Percentiles rank a stretch among this genome's conserved stretches.
These are phyloP conservation scores for Peromyscus polionotus DNA, from an alignment of 2,113 vertebrate genomes.

Conservation along the genomic window DNA sequence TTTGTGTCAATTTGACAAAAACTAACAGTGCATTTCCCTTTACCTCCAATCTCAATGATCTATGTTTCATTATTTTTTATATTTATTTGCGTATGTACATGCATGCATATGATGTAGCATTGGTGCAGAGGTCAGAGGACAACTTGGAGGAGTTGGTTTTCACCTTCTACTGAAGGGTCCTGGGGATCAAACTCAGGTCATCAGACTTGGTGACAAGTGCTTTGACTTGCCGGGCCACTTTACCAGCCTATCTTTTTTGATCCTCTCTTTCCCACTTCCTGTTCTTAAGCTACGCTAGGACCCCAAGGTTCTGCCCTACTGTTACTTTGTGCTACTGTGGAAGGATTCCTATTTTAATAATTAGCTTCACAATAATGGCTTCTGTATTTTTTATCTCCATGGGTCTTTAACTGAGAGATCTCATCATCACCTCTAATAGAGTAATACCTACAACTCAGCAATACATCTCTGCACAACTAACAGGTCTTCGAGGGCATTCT, in stretches of 20 bases:
- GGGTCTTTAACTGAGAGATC: neutral
- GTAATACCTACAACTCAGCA: neutral
- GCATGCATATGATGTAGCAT: neutral
- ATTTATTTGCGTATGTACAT: neutral
- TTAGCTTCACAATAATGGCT: neutral
- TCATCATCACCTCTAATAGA: constrained; percentile 3
- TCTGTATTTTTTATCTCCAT: neutral
- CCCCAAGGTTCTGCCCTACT: neutral
- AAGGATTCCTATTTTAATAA: constrained; percentile 8
- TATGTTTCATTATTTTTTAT: neutral
- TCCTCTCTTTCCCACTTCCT: constrained; percentile 12
- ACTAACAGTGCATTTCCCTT: neutral
- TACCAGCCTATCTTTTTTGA: neutral
- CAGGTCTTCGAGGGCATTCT: neutral
- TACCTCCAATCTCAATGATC: neutral
- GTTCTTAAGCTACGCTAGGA: neutral
- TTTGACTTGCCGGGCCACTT: neutral
- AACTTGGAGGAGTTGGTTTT: neutral
- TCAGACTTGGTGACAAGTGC: neutral
- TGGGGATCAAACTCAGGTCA: neutral
- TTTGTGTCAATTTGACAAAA: neutral
- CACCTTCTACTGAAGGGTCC: neutral
- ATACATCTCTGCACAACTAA: neutral
- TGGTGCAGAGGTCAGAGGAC: neutral
- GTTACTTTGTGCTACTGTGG: neutral